Conservation (phyloP, 1,140 invertebrate genomes). For the Cherax quadricarinatus region DNA sequence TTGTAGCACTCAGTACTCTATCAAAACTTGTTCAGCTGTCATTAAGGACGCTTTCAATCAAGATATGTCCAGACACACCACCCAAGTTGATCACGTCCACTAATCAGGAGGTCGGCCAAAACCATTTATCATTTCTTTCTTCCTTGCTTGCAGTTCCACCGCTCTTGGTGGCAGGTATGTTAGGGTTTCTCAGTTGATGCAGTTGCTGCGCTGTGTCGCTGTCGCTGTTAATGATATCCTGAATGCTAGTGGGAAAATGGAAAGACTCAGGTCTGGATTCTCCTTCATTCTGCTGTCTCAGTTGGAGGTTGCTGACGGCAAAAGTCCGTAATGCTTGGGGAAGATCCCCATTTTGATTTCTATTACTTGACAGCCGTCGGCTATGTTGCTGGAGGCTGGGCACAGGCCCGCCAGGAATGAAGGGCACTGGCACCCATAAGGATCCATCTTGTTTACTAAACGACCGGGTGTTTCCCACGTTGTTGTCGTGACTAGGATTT, state of each 20-base stretch:
- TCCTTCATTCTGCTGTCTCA: background rate
- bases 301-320: background rate
- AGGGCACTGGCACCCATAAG: background rate
- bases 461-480: background rate
- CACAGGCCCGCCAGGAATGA: background rate
- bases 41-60: too few species aligned
- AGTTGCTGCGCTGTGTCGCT: background rate
- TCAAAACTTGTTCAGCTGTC: too few species aligned
- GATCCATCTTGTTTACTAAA: background rate
- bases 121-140: background rate
- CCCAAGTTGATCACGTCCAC: too few species aligned
- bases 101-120: background rate
- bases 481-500: background rate
- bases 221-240: constrained; percentile 13
- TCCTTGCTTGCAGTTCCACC: too few species aligned
- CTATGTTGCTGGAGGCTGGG: background rate
- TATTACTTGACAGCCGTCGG: too few species aligned
- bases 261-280: background rate
- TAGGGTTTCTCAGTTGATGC: background rate
- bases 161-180: too few species aligned
- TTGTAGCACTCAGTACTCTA: too few species aligned
- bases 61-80: too few species aligned
- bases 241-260: background rate
- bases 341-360: too few species aligned
- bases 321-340: background rate